Percentiles rank a stretch among this genome's conserved stretches.
phyloP scores from a whole-genome alignment of 2,888 invertebrate species.

The Hypselothyrea guttata region DNA sequence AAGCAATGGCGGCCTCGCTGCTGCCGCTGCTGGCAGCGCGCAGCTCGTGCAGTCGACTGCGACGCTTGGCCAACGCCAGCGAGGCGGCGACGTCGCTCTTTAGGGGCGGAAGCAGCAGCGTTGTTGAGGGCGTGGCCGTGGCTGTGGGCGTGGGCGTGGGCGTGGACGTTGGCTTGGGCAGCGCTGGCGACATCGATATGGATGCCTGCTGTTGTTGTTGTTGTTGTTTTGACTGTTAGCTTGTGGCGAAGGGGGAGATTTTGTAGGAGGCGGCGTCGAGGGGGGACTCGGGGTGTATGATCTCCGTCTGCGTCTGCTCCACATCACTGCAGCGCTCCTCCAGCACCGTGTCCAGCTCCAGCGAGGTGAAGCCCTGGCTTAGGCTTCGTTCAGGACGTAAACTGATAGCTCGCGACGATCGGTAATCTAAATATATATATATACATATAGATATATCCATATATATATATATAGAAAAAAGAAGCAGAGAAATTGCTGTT shows the following conservation, averaged over 20 bases:
- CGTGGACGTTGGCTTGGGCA: conserved; percentile 19
- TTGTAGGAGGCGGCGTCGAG: conserved; percentile 79
- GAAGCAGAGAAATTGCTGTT: conserved; percentile 16
- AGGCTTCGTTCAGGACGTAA: conserved; percentile 86
- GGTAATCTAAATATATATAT: too few species aligned
- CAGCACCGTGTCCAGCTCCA: conserved; percentile 92
- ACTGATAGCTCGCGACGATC: conserved; percentile 85
- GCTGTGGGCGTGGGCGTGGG: conserved; percentile 16
- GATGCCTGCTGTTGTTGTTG: conserved; percentile 12
- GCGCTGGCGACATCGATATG: conserved; percentile 7
- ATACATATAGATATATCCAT: too few species aligned
- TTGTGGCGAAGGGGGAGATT: conserved; percentile 78
- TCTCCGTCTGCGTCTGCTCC: conserved; percentile 86
- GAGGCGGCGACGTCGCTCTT: conserved; percentile 26
- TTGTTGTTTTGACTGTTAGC: conserved; percentile 76
- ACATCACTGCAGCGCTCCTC: conserved; percentile 93
- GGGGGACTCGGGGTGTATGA: conserved; percentile 81
- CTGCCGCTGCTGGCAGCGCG: conserved; percentile 50
- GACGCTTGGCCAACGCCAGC: conserved; percentile 59
- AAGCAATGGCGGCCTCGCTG: conserved; percentile 49
- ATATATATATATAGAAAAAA: too few species aligned
- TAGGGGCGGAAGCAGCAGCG: conserved; percentile 42
- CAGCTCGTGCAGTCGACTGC: conserved; percentile 63
- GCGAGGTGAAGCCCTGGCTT: conserved; percentile 88
- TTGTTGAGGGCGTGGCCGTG: not conserved